Conservation (phyloP, 1,140 invertebrate species). For the Penaeus vannamei region DNA sequence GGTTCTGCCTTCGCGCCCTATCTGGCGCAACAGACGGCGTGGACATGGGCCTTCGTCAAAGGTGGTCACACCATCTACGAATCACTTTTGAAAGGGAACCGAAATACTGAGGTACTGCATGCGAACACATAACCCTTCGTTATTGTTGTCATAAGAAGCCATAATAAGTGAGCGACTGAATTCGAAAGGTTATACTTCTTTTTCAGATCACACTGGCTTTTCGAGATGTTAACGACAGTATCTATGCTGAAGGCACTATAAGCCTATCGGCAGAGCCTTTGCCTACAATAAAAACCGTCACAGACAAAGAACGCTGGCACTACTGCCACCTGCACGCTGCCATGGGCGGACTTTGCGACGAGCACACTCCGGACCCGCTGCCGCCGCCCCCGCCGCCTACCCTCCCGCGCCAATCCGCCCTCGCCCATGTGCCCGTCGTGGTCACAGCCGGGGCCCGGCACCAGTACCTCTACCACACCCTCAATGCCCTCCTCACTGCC, state of each 20-base stretch:
- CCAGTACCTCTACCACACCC: constrained; percentile 5
- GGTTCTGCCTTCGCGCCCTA: constrained; percentile 49
- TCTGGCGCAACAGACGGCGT: constrained; percentile 33
- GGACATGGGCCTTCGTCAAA: constrained; percentile 67
- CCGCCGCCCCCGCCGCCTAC: constrained; percentile 26
- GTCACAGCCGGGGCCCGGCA: constrained; percentile 17
- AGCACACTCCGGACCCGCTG: constrained; percentile 39
- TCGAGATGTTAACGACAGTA: constrained; percentile 4
- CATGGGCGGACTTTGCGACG: constrained; percentile 57
- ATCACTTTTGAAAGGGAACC: constrained; percentile 28
- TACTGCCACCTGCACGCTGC: constrained; percentile 54
- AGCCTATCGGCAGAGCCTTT: background rate
- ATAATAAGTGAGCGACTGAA: background rate
- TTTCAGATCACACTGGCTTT: background rate
- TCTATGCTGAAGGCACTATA: constrained; percentile 29
- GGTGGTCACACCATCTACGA: constrained; percentile 61
- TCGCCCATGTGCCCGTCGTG: constrained; percentile 11
- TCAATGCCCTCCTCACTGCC: too few relatives aligned
- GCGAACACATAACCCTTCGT: background rate
- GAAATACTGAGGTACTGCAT: constrained; percentile 9
- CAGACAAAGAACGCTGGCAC: constrained; percentile 25
- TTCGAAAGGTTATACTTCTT: background rate
- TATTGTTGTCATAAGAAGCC: background rate
- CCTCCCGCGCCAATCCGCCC: constrained; percentile 24
- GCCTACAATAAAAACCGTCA: background rate